phyloP scores from a whole-genome alignment of 2,797 vertebrate genomes.

The Heterohyrax brucei region DNA sequence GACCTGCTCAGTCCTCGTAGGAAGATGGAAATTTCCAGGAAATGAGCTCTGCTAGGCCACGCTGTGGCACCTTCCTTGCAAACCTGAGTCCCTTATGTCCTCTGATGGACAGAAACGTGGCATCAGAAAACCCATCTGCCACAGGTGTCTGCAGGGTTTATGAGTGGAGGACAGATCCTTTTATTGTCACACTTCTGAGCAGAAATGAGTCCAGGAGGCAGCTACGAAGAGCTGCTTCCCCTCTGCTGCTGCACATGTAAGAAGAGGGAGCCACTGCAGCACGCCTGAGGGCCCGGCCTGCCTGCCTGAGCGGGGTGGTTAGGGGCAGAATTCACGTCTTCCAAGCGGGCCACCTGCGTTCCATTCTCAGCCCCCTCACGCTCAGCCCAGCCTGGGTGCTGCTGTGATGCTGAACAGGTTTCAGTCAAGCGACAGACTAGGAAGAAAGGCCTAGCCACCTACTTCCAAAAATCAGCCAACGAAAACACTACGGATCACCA shows the following conservation, averaged over 20 bases:
- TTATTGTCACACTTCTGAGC: slow-evolving; percentile 65
- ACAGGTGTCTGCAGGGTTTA: background rate
- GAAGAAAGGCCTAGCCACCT: background rate
- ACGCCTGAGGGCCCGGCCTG: background rate
- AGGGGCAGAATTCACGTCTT: background rate
- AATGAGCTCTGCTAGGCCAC: background rate
- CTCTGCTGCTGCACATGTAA: accelerated
- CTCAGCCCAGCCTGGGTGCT: background rate
- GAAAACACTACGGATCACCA: background rate
- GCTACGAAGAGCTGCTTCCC: background rate
- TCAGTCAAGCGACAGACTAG: background rate
- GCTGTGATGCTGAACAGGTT: background rate
- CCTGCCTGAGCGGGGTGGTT: background rate
- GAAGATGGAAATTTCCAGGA: slow-evolving; percentile 61
- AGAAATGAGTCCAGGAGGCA: slow-evolving; percentile 74
- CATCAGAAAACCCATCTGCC: slow-evolving; percentile 40
- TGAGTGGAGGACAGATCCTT: slow-evolving; percentile 8
- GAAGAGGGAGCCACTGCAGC: background rate
- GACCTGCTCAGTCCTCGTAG: slow-evolving; percentile 5
- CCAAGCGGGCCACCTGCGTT: background rate
- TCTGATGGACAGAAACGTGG: slow-evolving; percentile 14
- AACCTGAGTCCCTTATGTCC: slow-evolving; percentile 27
- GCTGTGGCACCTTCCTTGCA: slow-evolving; percentile 9
- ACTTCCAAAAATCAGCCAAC: background rate
- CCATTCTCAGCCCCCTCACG: background rate